Evolutionary conservation across 1,140 invertebrate genomes (phyloP), one percentile per base, ranked within the genome.

Genomic region (Drepana arcuata): DNA sequence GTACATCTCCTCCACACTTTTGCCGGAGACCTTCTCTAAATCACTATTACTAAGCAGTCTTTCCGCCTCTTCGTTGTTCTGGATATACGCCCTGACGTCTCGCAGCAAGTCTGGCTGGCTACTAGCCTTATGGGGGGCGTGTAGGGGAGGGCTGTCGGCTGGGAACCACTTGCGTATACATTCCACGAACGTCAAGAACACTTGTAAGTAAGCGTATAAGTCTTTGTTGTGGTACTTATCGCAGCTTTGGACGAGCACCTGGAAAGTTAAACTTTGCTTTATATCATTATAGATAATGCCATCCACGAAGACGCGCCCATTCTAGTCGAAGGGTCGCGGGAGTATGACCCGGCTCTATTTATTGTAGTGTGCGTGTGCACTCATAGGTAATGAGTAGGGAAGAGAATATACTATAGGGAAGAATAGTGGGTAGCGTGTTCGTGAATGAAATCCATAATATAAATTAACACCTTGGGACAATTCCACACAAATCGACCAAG

Each of bases 181-280:
- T 6, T 79, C 61, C 0, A 88, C 56, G 70, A 91, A 91, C 2
- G 87, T 86, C 34, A 87, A 74, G 59, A 91, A 91, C 14, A 90
- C 84, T 67, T 86, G 86, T 5, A 92, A 59, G 56, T 89, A 91
- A 0, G 85, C 71, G 48, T 73, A 65, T 0, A 79, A 54, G 58
- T 89, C 85, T 16, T 68, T 73, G 41, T 87, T 71, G 48, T 87
- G 84, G 46, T 84, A 86, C 49, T 71, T 80, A 39, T 84, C 84
- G 52, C 82, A 86, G 47, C 88, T 86, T 65, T 89, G 87, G 2
- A 84, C 47, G 30, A 91, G 67, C 11, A 87, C 83, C 86, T 88
- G 42, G 12, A 64, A 63, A 4, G n/a, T 26, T 26, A 26, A 21
- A 9, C 18, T 26, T 4, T 26, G 2, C n/a, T 26, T 26, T 21